phyloP scores from a whole-genome alignment of 1,140 invertebrate species.

The Lasaia peninsularis region DNA sequence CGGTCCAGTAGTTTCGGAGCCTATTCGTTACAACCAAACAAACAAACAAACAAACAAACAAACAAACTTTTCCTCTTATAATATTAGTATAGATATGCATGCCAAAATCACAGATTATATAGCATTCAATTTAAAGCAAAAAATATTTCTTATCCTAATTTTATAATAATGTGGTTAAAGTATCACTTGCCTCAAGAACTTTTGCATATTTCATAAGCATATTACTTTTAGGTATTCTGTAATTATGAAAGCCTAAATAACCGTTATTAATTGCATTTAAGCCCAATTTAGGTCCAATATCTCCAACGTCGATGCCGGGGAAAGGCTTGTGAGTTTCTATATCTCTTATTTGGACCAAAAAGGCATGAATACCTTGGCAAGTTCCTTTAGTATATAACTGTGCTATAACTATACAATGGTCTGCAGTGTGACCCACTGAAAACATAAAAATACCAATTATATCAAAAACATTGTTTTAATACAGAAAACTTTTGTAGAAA shows the following conservation, averaged over 20 bases:
- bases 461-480: too few species aligned
- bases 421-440: slow-evolving; percentile 93
- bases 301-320: slow-evolving; percentile 92
- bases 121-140: too few species aligned
- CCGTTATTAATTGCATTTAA: slow-evolving; percentile 95
- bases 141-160: too few species aligned
- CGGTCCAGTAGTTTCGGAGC: too few species aligned
- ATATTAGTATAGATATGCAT: too few species aligned
- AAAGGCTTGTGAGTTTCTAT: slow-evolving; percentile 91
- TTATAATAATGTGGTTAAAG: too few species aligned
- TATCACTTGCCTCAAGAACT: slow-evolving; percentile 79
- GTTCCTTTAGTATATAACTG: slow-evolving; percentile 90
- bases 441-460: not conserved
- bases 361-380: slow-evolving; percentile 92
- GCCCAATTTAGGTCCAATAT: slow-evolving; percentile 95
- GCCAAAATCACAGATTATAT: too few species aligned
- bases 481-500: too few species aligned
- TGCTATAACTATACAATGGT: slow-evolving; percentile 92
- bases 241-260: slow-evolving; percentile 89
- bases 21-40: too few species aligned
- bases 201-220: slow-evolving; percentile 64
- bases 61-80: too few species aligned
- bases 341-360: slow-evolving; percentile 93
- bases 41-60: too few species aligned
- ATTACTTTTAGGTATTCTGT: slow-evolving; percentile 83